These are phyloP conservation scores for Podotricha telesiphe DNA, from an alignment of 2,888 invertebrate genomes.

Conservation along the genomic window DNA sequence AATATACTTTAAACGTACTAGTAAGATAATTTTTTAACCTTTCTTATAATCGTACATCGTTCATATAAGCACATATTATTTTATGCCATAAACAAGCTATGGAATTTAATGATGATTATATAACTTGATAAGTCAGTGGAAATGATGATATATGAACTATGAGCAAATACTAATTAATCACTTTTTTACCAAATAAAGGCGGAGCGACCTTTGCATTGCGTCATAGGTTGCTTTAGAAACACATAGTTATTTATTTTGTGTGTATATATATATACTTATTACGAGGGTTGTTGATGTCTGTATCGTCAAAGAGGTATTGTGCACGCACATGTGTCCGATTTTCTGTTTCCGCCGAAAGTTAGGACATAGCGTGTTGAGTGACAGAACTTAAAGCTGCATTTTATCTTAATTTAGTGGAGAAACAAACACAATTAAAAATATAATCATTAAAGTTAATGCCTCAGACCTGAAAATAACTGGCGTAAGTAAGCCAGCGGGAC, in stretches of 20 bases:
- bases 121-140: neutral
- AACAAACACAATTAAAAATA: no score
- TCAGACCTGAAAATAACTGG: no score
- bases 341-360: no score
- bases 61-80: neutral
- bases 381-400: no score
- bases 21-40: neutral
- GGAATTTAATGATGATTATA: neutral
- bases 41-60: neutral
- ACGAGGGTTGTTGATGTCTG: neutral
- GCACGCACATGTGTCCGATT: no score
- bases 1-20: no score
- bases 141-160: slow-evolving; percentile 12
- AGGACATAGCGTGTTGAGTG: no score
- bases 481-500: no score
- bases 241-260: slow-evolving; percentile 10
- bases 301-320: neutral
- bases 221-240: slow-evolving; percentile 1
- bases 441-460: no score
- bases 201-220: slow-evolving; percentile 1
- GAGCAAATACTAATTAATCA: slow-evolving; percentile 14
- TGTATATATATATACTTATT: neutral
- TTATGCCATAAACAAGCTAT: neutral
- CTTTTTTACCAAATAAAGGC: slow-evolving; percentile 20
- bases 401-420: no score